These are phyloP conservation scores for Talpa occidentalis DNA, from an alignment of 2,113 vertebrate species.

Conservation along the genomic window DNA sequence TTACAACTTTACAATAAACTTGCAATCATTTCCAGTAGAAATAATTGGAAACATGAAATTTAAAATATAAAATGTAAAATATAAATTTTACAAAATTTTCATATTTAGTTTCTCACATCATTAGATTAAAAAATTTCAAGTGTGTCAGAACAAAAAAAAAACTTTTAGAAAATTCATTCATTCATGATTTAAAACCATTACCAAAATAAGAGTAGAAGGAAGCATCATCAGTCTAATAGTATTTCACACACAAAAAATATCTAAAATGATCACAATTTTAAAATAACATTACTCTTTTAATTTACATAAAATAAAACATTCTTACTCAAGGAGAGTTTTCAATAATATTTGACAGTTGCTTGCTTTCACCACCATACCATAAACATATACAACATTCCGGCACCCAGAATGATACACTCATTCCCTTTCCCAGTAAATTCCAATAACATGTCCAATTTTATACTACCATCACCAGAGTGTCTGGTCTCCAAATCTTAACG, in stretches of 20 bases:
- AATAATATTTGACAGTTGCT: not conserved
- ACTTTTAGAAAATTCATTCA: constrained; percentile 2
- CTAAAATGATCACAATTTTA: not conserved
- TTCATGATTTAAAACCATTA: not conserved
- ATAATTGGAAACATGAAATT: too few species aligned
- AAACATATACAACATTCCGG: not conserved
- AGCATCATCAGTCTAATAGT: not conserved
- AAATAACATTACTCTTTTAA: not conserved
- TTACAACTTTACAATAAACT: not conserved
- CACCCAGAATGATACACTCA: not conserved
- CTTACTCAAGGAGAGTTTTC: not conserved
- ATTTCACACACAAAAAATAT: not conserved
- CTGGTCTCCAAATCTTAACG: not conserved
- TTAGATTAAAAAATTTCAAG: not conserved
- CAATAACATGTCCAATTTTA: not conserved
- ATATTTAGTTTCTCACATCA: not conserved
- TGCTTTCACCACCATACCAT: not conserved
- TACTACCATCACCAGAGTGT: not conserved
- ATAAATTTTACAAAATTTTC: not conserved
- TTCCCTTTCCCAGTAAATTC: not conserved
- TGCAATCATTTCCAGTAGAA: not conserved
- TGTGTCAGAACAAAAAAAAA: not conserved
- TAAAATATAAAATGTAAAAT: too few species aligned
- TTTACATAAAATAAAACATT: not conserved
- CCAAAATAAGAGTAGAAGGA: not conserved